A percentile compares a stretch with the other conserved stretches of the same genome.
Conservation (phyloP, 1,140 invertebrate species). For the Drosophila rhopaloa region DNA sequence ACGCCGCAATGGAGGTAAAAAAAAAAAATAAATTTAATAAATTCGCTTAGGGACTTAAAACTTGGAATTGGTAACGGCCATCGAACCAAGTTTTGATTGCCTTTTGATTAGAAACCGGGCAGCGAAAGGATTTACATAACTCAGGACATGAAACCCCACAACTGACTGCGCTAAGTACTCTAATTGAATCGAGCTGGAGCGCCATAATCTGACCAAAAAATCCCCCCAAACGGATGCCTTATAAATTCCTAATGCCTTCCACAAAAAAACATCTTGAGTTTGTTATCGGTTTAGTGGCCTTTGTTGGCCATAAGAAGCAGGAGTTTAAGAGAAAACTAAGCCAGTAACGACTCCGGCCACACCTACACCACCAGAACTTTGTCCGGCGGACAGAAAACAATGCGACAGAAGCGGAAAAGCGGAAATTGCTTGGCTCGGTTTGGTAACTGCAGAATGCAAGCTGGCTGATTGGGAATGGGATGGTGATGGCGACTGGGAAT, state of each 20-base stretch:
- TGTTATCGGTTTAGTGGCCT: slow-evolving; percentile 44
- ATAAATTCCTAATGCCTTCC: slow-evolving; percentile 42
- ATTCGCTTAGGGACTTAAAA: slow-evolving; percentile 64
- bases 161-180: slow-evolving; percentile 42
- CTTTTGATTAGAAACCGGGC: slow-evolving; percentile 56
- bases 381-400: slow-evolving; percentile 43
- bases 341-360: slow-evolving; percentile 37
- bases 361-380: slow-evolving; percentile 24
- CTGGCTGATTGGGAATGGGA: slow-evolving; percentile 18
- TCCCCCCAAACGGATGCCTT: slow-evolving; percentile 22
- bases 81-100: slow-evolving; percentile 55
- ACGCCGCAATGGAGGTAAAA: slow-evolving; percentile 6
- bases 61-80: slow-evolving; percentile 66
- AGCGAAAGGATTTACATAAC: slow-evolving; percentile 61
- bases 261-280: slow-evolving; percentile 27
- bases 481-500: neutral
- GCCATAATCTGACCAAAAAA: slow-evolving; percentile 62
- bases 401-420: slow-evolving; percentile 13
- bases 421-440: slow-evolving; percentile 45
- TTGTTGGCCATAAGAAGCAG: slow-evolving; percentile 40
- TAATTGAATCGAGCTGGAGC: slow-evolving; percentile 47
- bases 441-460: slow-evolving; percentile 28
- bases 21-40: slow-evolving; percentile 59
- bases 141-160: slow-evolving; percentile 15
- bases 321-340: slow-evolving; percentile 38